These are phyloP conservation scores for Colletes latitarsis DNA, from an alignment of 1,140 invertebrate species.

Conservation along the genomic window DNA sequence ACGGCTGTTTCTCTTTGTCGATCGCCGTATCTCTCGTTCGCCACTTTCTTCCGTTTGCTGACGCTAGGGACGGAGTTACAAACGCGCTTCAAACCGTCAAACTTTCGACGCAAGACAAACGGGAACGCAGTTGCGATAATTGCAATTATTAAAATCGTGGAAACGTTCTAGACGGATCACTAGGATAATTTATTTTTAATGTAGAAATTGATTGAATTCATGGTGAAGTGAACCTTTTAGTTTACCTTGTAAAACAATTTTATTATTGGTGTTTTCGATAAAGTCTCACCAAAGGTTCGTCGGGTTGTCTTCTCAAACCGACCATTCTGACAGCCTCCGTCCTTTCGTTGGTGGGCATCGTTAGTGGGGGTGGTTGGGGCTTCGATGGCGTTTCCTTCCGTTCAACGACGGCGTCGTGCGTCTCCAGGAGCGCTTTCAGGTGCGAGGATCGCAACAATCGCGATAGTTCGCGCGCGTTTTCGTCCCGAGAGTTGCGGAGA, in stretches of 20 bases:
- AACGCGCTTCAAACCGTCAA: neutral
- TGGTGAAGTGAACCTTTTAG: too few relatives aligned
- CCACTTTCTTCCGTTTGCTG: too few relatives aligned
- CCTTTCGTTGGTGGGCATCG: conserved; percentile 76
- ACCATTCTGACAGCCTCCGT: conserved; percentile 90
- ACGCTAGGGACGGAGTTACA: neutral
- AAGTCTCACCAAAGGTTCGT: conserved; percentile 91
- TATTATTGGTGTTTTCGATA: neutral
- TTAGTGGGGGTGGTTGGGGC: conserved; percentile 32
- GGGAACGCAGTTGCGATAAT: neutral
- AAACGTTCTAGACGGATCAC: too few relatives aligned
- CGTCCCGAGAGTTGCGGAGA: conserved; percentile 63
- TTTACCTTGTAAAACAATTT: too few relatives aligned
- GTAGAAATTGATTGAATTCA: too few relatives aligned
- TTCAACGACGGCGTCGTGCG: conserved; percentile 86
- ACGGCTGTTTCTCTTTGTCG: conserved; percentile 6
- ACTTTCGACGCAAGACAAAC: too few relatives aligned
- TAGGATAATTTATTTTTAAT: too few relatives aligned
- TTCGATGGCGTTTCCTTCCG: conserved; percentile 68
- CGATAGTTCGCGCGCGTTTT: conserved; percentile 70
- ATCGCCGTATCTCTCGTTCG: conserved; percentile 11
- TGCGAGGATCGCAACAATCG: conserved; percentile 73
- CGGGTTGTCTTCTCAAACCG: conserved; percentile 91
- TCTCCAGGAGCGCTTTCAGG: conserved; percentile 82
- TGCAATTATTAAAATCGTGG: neutral